Base-by-base conservation (phyloP, 2,888 invertebrate genomes). In the Scaeva pyrastri region DNA sequence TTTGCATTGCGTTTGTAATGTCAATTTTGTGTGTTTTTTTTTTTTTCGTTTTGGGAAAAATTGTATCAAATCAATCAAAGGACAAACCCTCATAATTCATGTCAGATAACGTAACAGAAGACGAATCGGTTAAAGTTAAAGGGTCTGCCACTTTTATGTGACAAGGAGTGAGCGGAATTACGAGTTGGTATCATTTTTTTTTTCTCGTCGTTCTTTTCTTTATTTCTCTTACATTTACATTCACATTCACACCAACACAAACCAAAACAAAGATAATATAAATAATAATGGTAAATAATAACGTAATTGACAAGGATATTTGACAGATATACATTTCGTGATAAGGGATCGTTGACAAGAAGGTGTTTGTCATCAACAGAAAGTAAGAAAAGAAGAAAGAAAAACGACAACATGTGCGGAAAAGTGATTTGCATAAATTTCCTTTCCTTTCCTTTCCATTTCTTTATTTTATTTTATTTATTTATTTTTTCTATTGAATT, bases 1-100 rank as follows among this genome's bases (percentile, higher is more conserved):
- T 85, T 79, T 84, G 70, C 70, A n/a, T 84, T 84, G 79, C 66
- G 52, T 84, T 84, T 76, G 66, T 72, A 76, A 76, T 39, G 80
- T 72, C 76, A 80, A 66, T 81, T 68, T 60, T 16, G 1, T 12
- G 62, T 64, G 41, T 50, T 12, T 56, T 73, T 56, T 23, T n/a
- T 31, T n/a, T n/a, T n/a, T n/a, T n/a, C n/a, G n/a, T 21, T 14
- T 58, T 41, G 26, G 50, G 74, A 82, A 74, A 82, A 82, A 82
- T 78, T 77, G 77, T 86, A 86, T 58, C 86, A 77, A 82, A 86
- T 86, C 86, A 82, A 86, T 86, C 86, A 86, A 77, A 70, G 58
- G 82, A 78, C 86, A 70, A 86, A 86, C 86, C 86, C 86, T 86
- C 77, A 86, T 86, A 86, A 86, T 58, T 86, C 82, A 82, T 77